Evolutionary conservation across 2,113 vertebrate species (phyloP), one percentile per base, ranked within the genome.

Genomic region (Psammodynastes pulverulentus): DNA sequence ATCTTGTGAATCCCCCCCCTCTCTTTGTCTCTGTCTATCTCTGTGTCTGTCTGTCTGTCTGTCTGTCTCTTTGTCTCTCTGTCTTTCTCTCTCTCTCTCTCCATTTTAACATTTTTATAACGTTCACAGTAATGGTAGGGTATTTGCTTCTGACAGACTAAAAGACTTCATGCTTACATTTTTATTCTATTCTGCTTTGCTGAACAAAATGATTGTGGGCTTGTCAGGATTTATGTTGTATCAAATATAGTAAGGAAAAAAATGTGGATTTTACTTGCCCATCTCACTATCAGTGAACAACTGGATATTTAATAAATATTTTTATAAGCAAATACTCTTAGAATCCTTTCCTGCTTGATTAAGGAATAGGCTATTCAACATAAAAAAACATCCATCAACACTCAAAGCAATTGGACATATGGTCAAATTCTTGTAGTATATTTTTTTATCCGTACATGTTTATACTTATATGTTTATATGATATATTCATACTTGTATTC

Each of bases 231-330:
- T 95, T 95, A 52, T 12, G 48, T 29, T 86, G 92, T 5, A 12
- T 62, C 46, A 49, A 21, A 10, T 87, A 19, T 15, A 90, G 3
- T 0, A 9, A 51, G 49, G 43, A 24, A 1, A 9, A 58, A 24
- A 39, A 93, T 58, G 89, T 34, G 26, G 52, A 9, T 89, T 62
- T 26, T 21, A 86, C 49, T 26, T 93, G 26, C 89, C 5, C 15
- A 5, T 29, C 17, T 5, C 87, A 52, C 26, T 46, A 1, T 53
- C 58, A 89, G 29, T 43, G 45, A 88, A n/a, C 87, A 91, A 21
- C 8, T 90, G 1, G 19, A 51, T 92, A 88, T 93, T 95, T 23
- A 87, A 46, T 53, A 94, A 94, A 86, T 39, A 46, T 90, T 94
- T 51, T 85, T 86, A 43, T 39, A 87, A 51, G 21, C 17, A 58